phyloP scores from a whole-genome alignment of 2,797 vertebrate species.

The Xiphorhynchus erythropygius region DNA sequence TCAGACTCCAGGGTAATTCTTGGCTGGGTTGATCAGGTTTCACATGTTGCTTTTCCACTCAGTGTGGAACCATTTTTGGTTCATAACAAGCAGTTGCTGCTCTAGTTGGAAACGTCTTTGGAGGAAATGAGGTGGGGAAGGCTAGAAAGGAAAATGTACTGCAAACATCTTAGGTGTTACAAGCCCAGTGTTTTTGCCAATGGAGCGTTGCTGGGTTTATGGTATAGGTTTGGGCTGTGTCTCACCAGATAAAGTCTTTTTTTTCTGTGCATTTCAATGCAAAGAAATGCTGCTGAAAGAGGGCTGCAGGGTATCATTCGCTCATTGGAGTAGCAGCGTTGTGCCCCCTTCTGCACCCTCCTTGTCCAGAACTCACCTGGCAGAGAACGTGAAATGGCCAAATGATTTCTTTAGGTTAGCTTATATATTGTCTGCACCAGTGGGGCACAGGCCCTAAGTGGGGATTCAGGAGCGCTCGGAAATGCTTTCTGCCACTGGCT shows the following conservation, averaged over 20 bases:
- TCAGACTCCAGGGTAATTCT: neutral
- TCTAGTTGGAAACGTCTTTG: neutral
- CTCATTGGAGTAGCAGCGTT: neutral
- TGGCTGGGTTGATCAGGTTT: neutral
- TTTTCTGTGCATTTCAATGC: neutral
- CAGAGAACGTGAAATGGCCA: neutral
- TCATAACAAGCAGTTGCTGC: neutral
- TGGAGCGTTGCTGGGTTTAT: neutral
- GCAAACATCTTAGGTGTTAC: neutral
- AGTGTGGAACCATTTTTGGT: rapidly evolving
- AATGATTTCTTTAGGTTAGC: neutral
- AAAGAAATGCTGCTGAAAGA: neutral
- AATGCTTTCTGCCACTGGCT: neutral
- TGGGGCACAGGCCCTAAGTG: neutral
- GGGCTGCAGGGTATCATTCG: neutral
- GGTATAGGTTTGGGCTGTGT: neutral
- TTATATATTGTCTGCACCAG: neutral
- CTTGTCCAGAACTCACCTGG: neutral
- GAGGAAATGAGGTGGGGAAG: neutral
- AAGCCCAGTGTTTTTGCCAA: neutral
- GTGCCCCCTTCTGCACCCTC: neutral
- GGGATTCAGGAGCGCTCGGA: neutral
- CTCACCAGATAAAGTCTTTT: neutral
- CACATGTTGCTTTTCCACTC: neutral
- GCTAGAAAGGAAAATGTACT: neutral